Evolutionary conservation across 92 coral and sea anemone species (phyloP), one percentile per base, ranked within the genome.

Genomic region (Zoanthus solanderi): DNA sequence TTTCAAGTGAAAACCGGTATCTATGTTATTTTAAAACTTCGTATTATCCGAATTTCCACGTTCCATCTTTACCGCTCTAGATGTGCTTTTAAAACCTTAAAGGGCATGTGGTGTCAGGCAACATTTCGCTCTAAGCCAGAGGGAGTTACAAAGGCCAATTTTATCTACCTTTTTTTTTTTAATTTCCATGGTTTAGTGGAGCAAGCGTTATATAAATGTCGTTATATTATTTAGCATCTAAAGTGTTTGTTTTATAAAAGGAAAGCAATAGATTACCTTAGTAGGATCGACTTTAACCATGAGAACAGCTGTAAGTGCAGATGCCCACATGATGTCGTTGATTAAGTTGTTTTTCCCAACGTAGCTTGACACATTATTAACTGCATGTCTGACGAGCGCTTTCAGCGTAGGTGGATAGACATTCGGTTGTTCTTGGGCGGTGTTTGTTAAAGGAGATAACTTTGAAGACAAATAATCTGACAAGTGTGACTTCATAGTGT

Each of bases 301-400:
- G 65, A 58, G 65, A 58, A 58, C 65, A 3, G 65, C 65, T 12
- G 65, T 58, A 0, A 58, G 65, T 0, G 65, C 65, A 10, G 65
- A 58, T 58, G 65, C 65, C 65, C 65, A 58, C 65, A 58, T 58
- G 65, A 58, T 58, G 65, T 58, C 16, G 18, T 58, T 58, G n/a
- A 58, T 58, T 6, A 58, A 17, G 65, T 58, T 58, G 23, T 13
- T 58, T 58, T 11, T 58, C 0, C 65, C 65, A 1, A 58, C n/a
- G n/a, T 58, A 58, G 65, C 65, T 58, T 13, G 65, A 58, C n/a
- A 58, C 65, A 13, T 58, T 58, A 58, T 58, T 58, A 58, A 14
- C 65, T 58, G 18, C 65, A 17, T 58, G 65, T 58, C 65, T 58
- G 65, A 58, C 15, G 17, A 58, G 65, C n/a, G 65, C 23, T 14